Base-by-base conservation (phyloP, 2,113 vertebrate genomes). In the Hemicordylus capensis region DNA sequence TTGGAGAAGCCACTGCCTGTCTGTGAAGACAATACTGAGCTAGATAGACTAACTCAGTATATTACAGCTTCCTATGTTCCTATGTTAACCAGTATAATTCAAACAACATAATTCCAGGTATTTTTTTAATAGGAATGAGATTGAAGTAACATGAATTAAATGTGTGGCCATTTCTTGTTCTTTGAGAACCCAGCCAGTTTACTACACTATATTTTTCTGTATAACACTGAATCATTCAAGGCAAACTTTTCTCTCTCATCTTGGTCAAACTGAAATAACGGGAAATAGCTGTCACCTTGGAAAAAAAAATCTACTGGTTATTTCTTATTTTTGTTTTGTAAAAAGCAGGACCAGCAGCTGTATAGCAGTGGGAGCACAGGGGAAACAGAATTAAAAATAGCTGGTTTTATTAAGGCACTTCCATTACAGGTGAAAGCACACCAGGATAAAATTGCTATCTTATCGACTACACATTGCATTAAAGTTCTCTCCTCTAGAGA, bases 371-470 rank as follows among this genome's bases (percentile, higher is more conserved):
- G 79, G 64, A 93, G 84, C 17, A 19, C 28, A 76, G 1, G 5
- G n/a, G 34, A 90, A 87, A 19, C 3, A 90, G 26, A 90, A 87
- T 39, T 89, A 83, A 90, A 95, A 93, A 87, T 81, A 91, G 70
- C 34, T 70, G 6, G 1, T 31, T 94, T 89, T 83, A 31, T 70
- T 89, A 84, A 92, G 66, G 83, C 72, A 81, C 2, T 28, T 89
- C 86, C 51, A 69, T 44, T 80, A 44, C 31, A 75, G 42, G 39
- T 31, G 76, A 80, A 89, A 81, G 0, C 70, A 83, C 24, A 90
- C 19, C 7, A 81, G 34, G 15, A 74, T 76, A 75, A 88, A 82
- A 79, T 81, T 85, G 81, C 70, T 70, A 84, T 88, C 89, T 83
- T 91, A 84, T 88, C 46, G 75, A 88, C 24, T 79, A 67, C 19